Evolutionary conservation across 2,113 vertebrate species (phyloP).

Genomic region (Brachionichthys hirsutus): DNA sequence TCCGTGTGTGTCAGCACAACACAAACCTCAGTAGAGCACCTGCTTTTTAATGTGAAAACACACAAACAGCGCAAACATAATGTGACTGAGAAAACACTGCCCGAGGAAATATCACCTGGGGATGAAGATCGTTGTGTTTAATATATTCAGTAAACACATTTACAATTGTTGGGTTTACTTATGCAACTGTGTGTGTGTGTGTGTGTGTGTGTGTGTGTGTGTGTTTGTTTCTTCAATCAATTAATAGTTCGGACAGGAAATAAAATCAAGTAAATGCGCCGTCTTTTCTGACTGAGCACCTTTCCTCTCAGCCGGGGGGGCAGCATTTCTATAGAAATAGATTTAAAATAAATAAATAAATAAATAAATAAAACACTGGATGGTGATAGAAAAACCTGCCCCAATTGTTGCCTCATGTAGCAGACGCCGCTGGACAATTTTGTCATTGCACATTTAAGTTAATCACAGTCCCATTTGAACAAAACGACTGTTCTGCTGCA

Average conservation of each 20-base stretch:
- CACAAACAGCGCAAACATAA: conserved; percentile 25
- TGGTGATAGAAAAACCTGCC: conserved; percentile 19
- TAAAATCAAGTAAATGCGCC: no score
- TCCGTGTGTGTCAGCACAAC: conserved; percentile 35
- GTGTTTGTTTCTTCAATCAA: no score
- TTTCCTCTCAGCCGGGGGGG: background rate
- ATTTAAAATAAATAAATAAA: no score
- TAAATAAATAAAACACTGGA: conserved; percentile 34
- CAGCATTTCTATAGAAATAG: conserved; percentile 21
- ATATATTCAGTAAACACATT: no score
- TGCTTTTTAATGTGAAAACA: conserved; percentile 45
- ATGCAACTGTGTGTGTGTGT: background rate
- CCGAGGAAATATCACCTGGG: conserved; percentile 1
- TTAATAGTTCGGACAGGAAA: no score
- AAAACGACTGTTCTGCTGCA: conserved; percentile 9
- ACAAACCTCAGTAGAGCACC: conserved; percentile 27
- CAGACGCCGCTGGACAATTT: conserved; percentile 7
- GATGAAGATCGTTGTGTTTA: background rate
- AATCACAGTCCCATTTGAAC: conserved; percentile 7
- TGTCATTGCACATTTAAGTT: conserved; percentile 12
- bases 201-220: background rate
- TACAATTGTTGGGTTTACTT: background rate
- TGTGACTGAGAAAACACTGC: conserved; percentile 17
- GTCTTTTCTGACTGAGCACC: no score
- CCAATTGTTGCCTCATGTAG: conserved; percentile 20